A percentile compares a stretch with the other conserved stretches of the same genome.
These are phyloP conservation scores for Nilaparvata lugens DNA, from an alignment of 1,140 invertebrate genomes.

Conservation along the genomic window DNA sequence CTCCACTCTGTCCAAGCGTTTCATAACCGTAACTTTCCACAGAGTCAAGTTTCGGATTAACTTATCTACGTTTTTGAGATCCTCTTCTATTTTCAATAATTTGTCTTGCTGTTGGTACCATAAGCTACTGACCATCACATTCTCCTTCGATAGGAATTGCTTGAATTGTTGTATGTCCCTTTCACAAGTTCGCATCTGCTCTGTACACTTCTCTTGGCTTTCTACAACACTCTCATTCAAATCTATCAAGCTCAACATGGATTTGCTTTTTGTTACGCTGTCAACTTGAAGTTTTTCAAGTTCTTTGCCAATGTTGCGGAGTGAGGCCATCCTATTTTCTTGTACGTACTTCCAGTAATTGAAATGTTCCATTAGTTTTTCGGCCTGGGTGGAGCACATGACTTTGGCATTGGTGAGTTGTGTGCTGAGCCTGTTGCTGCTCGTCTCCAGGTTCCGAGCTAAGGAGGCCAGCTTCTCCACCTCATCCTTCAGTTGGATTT, in stretches of 20 bases:
- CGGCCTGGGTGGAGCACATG: neutral
- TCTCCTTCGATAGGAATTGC: neutral
- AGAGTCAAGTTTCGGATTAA: no score
- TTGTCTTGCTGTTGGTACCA: neutral
- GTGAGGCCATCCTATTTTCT: neutral
- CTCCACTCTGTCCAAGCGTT: no score
- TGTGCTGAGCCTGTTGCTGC: neutral
- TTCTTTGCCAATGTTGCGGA: neutral
- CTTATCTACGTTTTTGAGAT: no score
- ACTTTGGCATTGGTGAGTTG: neutral
- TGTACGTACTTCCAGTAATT: neutral
- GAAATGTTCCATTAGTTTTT: neutral
- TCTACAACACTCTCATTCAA: neutral
- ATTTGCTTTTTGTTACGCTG: neutral
- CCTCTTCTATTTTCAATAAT: neutral
- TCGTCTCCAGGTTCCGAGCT: neutral
- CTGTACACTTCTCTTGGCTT: neutral
- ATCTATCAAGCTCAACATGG: neutral
- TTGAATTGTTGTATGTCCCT: neutral
- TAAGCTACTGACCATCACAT: neutral
- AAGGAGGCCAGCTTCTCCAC: neutral
- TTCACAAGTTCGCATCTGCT: neutral
- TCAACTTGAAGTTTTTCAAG: conserved; percentile 1
- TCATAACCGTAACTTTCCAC: no score
- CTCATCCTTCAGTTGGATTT: neutral